These are phyloP conservation scores for Leucophora obtusa DNA, from an alignment of 2,888 invertebrate genomes.

Conservation along the genomic window DNA sequence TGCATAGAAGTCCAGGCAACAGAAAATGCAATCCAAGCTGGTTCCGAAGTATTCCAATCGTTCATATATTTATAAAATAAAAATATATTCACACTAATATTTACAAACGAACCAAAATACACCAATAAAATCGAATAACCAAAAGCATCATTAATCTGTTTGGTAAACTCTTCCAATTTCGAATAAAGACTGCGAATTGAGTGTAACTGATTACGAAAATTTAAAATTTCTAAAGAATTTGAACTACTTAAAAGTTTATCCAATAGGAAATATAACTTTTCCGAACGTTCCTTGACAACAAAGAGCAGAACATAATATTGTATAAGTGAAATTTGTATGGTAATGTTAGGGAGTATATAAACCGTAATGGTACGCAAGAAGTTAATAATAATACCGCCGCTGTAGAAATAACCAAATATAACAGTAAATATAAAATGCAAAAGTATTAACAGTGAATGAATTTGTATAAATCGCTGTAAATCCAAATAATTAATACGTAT, in stretches of 20 bases:
- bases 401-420: conserved; percentile 60
- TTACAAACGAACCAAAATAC: conserved; percentile 67
- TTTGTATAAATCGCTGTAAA: conserved; percentile 44
- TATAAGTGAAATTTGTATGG: conserved; percentile 65
- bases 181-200: conserved; percentile 63
- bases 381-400: neutral
- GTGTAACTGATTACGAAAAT: conserved; percentile 46
- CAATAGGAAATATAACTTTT: conserved; percentile 52
- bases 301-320: conserved; percentile 68
- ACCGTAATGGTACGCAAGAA: conserved; percentile 53
- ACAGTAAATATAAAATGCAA: conserved; percentile 37
- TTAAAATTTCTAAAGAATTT: conserved; percentile 20
- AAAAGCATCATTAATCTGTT: conserved; percentile 65
- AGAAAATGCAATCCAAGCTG: conserved; percentile 55
- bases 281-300: conserved; percentile 58
- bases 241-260: conserved; percentile 38
- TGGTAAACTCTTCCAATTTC: conserved; percentile 63
- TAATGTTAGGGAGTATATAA: conserved; percentile 66
- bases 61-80: conserved; percentile 66
- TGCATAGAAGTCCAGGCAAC: conserved; percentile 66
- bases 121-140: conserved; percentile 62
- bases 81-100: conserved; percentile 67
- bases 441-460: conserved; percentile 60
- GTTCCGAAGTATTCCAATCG: conserved; percentile 26
- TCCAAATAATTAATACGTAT: conserved; percentile 11